Evolutionary conservation across 2,797 vertebrate genomes (phyloP).

Genomic region (Parauchenoglanis punctatus): DNA sequence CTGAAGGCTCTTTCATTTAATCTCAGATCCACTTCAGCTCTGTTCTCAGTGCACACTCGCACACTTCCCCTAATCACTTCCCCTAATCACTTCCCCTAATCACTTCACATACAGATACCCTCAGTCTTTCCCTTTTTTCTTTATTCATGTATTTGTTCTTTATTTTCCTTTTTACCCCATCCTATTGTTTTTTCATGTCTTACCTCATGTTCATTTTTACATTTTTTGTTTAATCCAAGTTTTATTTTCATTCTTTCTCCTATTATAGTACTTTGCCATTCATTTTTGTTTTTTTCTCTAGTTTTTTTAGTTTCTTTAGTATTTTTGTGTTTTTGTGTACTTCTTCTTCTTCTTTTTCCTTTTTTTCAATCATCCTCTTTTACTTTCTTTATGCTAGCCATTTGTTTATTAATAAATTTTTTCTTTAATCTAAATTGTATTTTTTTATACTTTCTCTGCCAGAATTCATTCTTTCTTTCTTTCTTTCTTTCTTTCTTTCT

Average conservation of each 20-base stretch:
- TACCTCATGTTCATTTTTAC: neutral
- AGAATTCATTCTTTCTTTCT: accelerated
- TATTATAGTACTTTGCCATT: neutral
- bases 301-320: too few relatives aligned
- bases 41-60: neutral
- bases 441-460: neutral
- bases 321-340: neutral
- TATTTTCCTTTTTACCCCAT: neutral
- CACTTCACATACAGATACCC: neutral
- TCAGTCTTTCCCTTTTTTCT: neutral
- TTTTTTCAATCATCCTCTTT: too few relatives aligned
- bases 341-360: neutral
- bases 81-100: neutral
- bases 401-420: neutral
- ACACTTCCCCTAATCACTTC: neutral
- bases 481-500: neutral
- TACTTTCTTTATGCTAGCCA: too few relatives aligned
- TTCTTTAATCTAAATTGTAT: neutral
- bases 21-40: neutral
- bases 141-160: neutral
- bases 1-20: neutral
- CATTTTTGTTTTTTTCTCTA: neutral
- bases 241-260: neutral
- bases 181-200: neutral
- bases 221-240: neutral